Conservation (phyloP, 2,797 vertebrate genomes). For the Carcharodon carcharias region DNA sequence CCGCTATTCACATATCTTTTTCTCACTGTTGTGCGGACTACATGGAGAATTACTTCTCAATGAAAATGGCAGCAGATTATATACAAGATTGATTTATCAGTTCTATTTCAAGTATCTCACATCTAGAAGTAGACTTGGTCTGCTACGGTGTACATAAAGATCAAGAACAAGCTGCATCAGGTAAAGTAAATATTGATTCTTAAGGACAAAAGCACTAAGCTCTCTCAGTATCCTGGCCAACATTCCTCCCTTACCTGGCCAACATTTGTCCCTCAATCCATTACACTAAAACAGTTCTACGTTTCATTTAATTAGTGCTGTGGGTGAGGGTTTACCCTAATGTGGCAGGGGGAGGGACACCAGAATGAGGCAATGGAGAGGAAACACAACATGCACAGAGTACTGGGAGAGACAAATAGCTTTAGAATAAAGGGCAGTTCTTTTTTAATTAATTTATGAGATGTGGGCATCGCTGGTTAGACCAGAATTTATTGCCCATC, state of each 20-base stretch:
- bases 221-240: neutral
- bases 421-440: neutral
- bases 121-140: neutral
- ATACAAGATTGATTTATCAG: neutral
- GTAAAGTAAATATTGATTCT: neutral
- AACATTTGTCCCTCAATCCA: neutral
- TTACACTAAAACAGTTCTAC: neutral
- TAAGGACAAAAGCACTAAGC: neutral
- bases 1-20: neutral
- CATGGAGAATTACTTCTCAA: neutral
- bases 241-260: neutral
- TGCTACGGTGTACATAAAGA: neutral
- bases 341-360: neutral
- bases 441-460: no score
- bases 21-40: neutral
- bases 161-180: neutral
- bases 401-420: neutral
- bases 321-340: neutral
- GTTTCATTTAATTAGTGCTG: neutral
- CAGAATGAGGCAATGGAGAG: neutral
- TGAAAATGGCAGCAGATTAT: neutral
- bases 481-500: no score
- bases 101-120: neutral
- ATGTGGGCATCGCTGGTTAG: no score
- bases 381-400: neutral